A percentile compares a stretch with the other conserved stretches of the same genome.
Conservation (phyloP, 1,140 invertebrate species). For the Apis florea region DNA sequence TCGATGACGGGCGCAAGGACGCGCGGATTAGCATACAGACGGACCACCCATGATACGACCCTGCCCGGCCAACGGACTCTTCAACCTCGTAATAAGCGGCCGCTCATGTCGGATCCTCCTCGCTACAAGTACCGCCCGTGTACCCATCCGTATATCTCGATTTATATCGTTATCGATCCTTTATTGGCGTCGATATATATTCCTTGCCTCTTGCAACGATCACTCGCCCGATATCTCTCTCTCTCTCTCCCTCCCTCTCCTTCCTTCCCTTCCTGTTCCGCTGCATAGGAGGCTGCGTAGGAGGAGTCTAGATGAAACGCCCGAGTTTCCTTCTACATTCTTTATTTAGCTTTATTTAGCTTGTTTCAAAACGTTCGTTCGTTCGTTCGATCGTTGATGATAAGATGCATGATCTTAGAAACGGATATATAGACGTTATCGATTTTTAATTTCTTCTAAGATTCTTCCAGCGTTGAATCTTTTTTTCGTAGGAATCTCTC, state of each 20-base stretch:
- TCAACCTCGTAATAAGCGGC: conserved; percentile 76
- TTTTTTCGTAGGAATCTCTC: too few species aligned
- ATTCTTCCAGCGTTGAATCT: too few species aligned
- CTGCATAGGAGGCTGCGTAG: conserved; percentile 14
- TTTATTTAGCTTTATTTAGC: neutral
- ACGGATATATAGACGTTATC: too few species aligned
- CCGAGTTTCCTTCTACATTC: conserved; percentile 4
- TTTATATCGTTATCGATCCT: conserved; percentile 80
- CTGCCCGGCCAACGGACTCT: conserved; percentile 66
- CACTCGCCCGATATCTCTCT: conserved; percentile 27
- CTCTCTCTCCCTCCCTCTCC: neutral
- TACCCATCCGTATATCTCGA: conserved; percentile 79
- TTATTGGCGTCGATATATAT: conserved; percentile 77
- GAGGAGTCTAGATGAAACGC: conserved; percentile 57
- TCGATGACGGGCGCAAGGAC: conserved; percentile 37
- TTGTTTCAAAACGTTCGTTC: too few species aligned
- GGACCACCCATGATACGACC: conserved; percentile 79
- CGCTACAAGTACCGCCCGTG: conserved; percentile 76
- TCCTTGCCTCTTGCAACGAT: conserved; percentile 64
- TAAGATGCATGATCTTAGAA: too few species aligned
- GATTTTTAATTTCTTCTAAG: too few species aligned
- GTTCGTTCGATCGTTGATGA: too few species aligned
- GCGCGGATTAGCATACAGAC: conserved; percentile 63
- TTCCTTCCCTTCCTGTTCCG: conserved; percentile 20
- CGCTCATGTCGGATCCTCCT: conserved; percentile 74